phyloP scores from a whole-genome alignment of 1,140 invertebrate species.

The Batillaria attramentaria region DNA sequence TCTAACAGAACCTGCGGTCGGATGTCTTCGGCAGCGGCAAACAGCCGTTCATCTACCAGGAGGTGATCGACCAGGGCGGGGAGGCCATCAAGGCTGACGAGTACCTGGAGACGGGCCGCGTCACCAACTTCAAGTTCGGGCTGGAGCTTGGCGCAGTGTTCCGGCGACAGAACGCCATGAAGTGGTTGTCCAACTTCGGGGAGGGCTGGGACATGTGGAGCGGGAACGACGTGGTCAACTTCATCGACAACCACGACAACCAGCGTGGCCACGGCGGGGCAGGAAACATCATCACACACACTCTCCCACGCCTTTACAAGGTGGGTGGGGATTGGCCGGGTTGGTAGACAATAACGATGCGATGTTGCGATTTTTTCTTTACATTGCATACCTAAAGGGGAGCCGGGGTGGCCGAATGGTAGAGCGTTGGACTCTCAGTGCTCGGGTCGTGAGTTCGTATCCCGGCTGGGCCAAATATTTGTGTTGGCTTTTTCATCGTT shows the following conservation, averaged over 20 bases:
- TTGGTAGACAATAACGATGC: too few species aligned
- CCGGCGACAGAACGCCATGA: slow-evolving; percentile 54
- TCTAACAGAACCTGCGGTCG: slow-evolving; percentile 70
- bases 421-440: too few species aligned
- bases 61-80: too few species aligned
- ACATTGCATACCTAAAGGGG: too few species aligned
- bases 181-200: slow-evolving; percentile 64
- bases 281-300: slow-evolving; percentile 66
- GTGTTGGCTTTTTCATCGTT: too few species aligned
- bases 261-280: slow-evolving; percentile 70
- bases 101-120: too few species aligned
- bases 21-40: slow-evolving; percentile 74
- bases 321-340: slow-evolving; percentile 73
- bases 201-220: slow-evolving; percentile 65
- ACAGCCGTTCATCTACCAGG: too few species aligned
- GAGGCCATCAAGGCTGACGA: too few species aligned
- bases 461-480: too few species aligned
- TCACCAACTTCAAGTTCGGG: slow-evolving; percentile 79
- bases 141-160: slow-evolving; percentile 60
- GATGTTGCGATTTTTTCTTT: too few species aligned
- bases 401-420: too few species aligned
- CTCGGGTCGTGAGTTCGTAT: too few species aligned
- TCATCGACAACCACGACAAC: slow-evolving; percentile 74
- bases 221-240: slow-evolving; percentile 68
- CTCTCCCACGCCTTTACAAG: slow-evolving; percentile 73